Evolutionary conservation across 2,113 vertebrate species (phyloP), one percentile per base, ranked within the genome.

Genomic region (Prionailurus viverrinus): DNA sequence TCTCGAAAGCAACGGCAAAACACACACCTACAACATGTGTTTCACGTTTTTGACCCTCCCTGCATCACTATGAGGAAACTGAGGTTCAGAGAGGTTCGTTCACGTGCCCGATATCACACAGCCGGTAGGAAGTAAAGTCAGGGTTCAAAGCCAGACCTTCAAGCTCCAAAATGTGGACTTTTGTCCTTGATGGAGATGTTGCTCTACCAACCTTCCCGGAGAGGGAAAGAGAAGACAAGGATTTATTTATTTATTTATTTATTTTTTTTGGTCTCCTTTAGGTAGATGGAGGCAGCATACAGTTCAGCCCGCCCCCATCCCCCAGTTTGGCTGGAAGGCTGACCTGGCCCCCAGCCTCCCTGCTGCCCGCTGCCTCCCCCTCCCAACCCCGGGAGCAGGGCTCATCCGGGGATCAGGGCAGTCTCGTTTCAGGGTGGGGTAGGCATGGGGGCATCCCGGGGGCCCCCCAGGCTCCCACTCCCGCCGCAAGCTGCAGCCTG

Each of bases 11-110:
- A 45, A 39, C 4, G n/a, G 25, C 65, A 73, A 66, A 15, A 58
- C 36, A 13, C 7, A 39, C 4, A 45, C 85, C 2, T 18, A 25
- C 16, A 8, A 4, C 21, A 18, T 0, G 0, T 1, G 5, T 18
- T 5, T 0, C 15, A 14, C 3, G 1, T 29, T 33, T n/a, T 31
- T 82, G 5, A 7, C 8, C 27, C 71, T 58, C 31, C 16, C 61
- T 65, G 83, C 5, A 12, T 51, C 27, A 1, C 61, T 23, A 6
- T 3, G 36, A 55, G n/a, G 84, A 63, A 25, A 39, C 14, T 19
- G 45, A 91, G 53, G n/a, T 31, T 69, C 48, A 82, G 74, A 68
- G 66, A 53, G 39, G 61, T 53, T 31, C 71, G 7, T 76, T 23
- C 61, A 7, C n/a, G 55, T 45, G 61, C 18, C 36, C 9, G 4